Evolutionary conservation across 2,888 invertebrate species (phyloP).

Genomic region (Chalcosyrphus nemorum): DNA sequence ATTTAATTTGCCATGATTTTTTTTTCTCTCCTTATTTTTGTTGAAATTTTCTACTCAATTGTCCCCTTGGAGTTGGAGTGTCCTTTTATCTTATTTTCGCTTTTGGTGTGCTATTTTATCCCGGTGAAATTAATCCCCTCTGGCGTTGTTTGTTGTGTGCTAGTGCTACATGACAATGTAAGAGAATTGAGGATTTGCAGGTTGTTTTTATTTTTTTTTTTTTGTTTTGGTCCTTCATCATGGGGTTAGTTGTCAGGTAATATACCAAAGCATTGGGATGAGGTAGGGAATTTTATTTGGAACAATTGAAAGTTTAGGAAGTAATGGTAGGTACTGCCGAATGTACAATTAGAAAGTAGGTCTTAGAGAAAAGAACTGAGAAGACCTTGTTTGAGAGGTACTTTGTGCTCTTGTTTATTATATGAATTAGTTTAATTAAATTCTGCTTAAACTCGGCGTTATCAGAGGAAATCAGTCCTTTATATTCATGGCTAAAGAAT

Average conservation of each 20-base stretch:
- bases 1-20: slow-evolving; percentile 18
- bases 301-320: neutral
- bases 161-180: slow-evolving; percentile 32
- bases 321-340: no score
- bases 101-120: slow-evolving; percentile 21
- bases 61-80: slow-evolving; percentile 8
- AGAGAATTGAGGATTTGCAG: slow-evolving; percentile 12
- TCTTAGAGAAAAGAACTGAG: no score
- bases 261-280: neutral
- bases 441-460: no score
- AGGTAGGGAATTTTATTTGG: neutral
- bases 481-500: no score
- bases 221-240: neutral
- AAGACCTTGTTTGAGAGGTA: no score
- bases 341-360: neutral
- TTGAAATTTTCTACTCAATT: slow-evolving; percentile 7
- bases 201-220: neutral
- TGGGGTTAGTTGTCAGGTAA: neutral
- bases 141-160: slow-evolving; percentile 2
- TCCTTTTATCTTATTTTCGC: neutral
- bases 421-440: no score
- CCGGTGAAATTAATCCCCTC: slow-evolving; percentile 34
- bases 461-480: no score
- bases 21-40: neutral
- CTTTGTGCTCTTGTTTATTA: no score